Percentiles rank a stretch among this genome's conserved stretches.
Evolutionary conservation across 2,888 invertebrate species (phyloP).

Genomic region (Alitta virens): DNA sequence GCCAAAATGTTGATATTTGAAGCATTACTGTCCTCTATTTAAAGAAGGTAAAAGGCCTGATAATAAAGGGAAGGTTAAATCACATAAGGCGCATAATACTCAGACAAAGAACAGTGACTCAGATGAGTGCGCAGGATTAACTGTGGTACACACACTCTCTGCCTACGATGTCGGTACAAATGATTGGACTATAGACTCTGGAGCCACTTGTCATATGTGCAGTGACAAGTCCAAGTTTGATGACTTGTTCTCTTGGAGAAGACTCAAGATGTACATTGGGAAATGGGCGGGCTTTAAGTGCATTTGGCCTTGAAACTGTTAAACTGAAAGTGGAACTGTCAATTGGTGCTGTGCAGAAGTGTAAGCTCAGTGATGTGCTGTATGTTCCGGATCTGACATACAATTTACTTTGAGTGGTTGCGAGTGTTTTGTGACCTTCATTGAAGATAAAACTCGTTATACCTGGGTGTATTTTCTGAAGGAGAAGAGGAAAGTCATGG

Average conservation of each 20-base stretch:
- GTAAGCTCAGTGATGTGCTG: slow-evolving; percentile 11
- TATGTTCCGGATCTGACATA: slow-evolving; percentile 9
- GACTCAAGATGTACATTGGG: too few species aligned
- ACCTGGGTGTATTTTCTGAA: too few species aligned
- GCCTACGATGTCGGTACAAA: not conserved
- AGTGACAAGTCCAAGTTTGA: not conserved
- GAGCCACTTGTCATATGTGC: slow-evolving; percentile 13
- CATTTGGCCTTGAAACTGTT: slow-evolving; percentile 12
- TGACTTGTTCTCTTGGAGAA: not conserved
- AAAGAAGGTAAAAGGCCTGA: too few species aligned
- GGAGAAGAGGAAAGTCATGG: too few species aligned
- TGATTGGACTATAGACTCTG: slow-evolving; percentile 12
- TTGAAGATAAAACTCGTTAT: too few species aligned
- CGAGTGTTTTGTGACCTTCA: too few species aligned
- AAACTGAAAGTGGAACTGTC: not conserved
- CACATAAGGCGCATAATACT: slow-evolving; percentile 4
- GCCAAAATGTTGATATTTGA: too few species aligned
- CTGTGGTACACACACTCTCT: slow-evolving; percentile 8
- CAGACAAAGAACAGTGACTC: not conserved
- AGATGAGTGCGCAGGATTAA: slow-evolving; percentile 4
- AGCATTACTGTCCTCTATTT: too few species aligned
- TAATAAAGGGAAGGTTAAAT: too few species aligned
- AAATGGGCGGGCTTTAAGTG: slow-evolving; percentile 12
- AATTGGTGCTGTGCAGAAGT: not conserved
- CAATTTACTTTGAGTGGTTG: slow-evolving; percentile 13